Evolutionary conservation across 2,888 invertebrate species (phyloP).

Genomic region (Formica aserva): DNA sequence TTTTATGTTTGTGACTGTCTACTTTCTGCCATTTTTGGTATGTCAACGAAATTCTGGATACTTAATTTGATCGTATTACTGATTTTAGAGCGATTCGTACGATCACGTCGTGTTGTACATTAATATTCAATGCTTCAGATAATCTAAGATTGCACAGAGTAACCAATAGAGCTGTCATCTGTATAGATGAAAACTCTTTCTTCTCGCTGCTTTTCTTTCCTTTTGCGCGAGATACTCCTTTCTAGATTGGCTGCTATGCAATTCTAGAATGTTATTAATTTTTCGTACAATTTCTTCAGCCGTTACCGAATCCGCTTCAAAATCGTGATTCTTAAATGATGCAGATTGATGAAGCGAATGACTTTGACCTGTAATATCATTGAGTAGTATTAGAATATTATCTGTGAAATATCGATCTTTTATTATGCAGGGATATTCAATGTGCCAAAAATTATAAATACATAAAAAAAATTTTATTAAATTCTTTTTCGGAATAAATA

Average conservation of each 20-base stretch:
- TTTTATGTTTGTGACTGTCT: constrained; percentile 5
- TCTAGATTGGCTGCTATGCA: constrained; percentile 92
- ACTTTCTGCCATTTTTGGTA: not conserved
- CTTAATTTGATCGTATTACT: constrained; percentile 11
- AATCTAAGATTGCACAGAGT: constrained; percentile 72
- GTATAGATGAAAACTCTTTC: constrained; percentile 88
- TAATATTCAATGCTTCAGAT: constrained; percentile 72
- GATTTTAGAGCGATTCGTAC: not conserved
- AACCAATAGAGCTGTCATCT: constrained; percentile 82
- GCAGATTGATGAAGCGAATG: constrained; percentile 85
- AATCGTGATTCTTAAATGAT: constrained; percentile 94
- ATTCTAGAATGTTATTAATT: constrained; percentile 94
- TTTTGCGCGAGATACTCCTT: constrained; percentile 93
- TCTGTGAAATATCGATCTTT: not conserved
- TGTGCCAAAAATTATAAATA: not conserved
- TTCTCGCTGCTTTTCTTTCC: constrained; percentile 90
- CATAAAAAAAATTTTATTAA: not conserved
- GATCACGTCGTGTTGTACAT: not conserved
- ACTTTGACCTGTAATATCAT: constrained; percentile 76
- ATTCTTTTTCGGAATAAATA: not conserved
- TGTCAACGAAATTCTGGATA: constrained; percentile 15
- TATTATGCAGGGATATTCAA: not conserved
- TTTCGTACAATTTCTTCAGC: constrained; percentile 95
- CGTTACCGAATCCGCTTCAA: constrained; percentile 92
- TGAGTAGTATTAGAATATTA: not conserved